Conservation (phyloP, 1,140 invertebrate genomes). For the Paraescarpia echinospica region DNA sequence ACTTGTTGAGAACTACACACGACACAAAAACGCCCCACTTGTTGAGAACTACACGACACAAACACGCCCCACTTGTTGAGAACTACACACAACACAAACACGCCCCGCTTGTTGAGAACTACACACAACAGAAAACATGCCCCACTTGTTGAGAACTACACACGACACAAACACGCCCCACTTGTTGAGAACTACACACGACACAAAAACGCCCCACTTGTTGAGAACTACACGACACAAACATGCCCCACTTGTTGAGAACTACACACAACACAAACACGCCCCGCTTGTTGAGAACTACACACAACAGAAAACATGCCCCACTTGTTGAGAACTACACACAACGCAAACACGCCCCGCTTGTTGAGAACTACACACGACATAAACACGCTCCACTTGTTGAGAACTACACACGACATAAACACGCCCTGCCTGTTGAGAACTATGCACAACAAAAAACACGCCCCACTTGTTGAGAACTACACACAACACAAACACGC, state of each 20-base stretch:
- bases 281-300: constrained; percentile 53
- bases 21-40: constrained; percentile 49
- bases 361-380: constrained; percentile 48
- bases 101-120: constrained; percentile 54
- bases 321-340: constrained; percentile 50
- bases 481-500: constrained; percentile 46
- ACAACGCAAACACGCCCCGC: constrained; percentile 47
- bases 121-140: constrained; percentile 43
- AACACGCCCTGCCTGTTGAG: constrained; percentile 55
- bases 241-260: constrained; percentile 53
- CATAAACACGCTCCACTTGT: constrained; percentile 53
- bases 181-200: constrained; percentile 48
- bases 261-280: constrained; percentile 48
- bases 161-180: constrained; percentile 47
- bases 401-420: constrained; percentile 46
- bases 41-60: constrained; percentile 46
- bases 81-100: constrained; percentile 47
- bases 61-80: constrained; percentile 55
- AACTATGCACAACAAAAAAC: constrained; percentile 43
- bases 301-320: constrained; percentile 45
- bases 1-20: constrained; percentile 48
- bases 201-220: constrained; percentile 49
- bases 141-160: constrained; percentile 52
- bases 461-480: constrained; percentile 54
- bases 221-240: constrained; percentile 49